Evolutionary conservation across 2,888 invertebrate genomes (phyloP), one percentile per base, ranked within the genome.

Genomic region (Ichneumoninae sp.): DNA sequence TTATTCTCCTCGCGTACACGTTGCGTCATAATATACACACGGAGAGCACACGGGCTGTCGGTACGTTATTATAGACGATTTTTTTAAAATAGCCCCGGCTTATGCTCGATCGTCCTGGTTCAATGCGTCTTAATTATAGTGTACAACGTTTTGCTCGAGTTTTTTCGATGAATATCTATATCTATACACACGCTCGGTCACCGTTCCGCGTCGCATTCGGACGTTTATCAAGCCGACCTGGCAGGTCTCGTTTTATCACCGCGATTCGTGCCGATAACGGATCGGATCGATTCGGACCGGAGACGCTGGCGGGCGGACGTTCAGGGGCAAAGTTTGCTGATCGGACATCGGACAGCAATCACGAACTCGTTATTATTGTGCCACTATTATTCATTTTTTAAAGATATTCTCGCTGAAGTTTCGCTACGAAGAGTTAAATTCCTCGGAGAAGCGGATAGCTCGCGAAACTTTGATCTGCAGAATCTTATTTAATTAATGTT

Each of bases 71-170:
- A 84, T 47, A 70, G 78, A 82, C 74, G 33, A 76, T 72, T 76
- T 80, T 75, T 62, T 75, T 68, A 74, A 57, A 10, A 30, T 44
- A 62, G 36, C 66, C 57, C 44, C 54, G 7, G 19, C 44, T 19
- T 47, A 66, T 75, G 47, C 68, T 74, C 81, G 71, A 52, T 84
- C 79, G 75, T 79, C 79, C 57, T 71, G 82, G 60, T 65, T 66
- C 69, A 79, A 79, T 82, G 62, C 74, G 44, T 79, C 79, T 84
- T 84, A 84, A 84, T 84, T 82, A 84, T 84, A 84, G 75, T 52
- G 65, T 44, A 60, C 57, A 10, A 10, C 50, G 69, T 10, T 69
- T 60, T 16, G 70, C 22, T 19, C 57, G 70, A 60, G 66, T 79
- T 78, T 62, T 62, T 52, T 16, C 66, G 62, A 50, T 76, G 36